phyloP scores from a whole-genome alignment of 2,113 vertebrate genomes.

The Prunella himalayana region DNA sequence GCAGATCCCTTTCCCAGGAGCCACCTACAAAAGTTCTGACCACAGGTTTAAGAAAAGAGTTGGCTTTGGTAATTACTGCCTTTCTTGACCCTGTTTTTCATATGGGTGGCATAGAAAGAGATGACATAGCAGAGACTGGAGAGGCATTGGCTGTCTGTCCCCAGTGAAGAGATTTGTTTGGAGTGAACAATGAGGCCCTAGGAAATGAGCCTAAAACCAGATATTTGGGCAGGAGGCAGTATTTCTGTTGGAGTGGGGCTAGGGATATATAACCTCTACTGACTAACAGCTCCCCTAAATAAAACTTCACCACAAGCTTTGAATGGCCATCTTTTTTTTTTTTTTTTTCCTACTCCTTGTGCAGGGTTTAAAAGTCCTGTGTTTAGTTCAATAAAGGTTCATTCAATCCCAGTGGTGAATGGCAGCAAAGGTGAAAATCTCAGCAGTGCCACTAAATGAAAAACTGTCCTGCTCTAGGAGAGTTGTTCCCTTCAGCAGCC shows the following conservation, averaged over 20 bases:
- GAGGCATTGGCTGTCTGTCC: background rate
- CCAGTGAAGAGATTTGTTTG: background rate
- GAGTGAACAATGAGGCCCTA: background rate
- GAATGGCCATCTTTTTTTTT: background rate
- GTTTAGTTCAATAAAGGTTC: background rate
- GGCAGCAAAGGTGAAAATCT: background rate
- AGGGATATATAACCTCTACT: background rate
- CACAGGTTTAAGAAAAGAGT: background rate
- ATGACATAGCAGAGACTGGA: background rate
- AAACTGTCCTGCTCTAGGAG: background rate
- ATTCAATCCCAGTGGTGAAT: background rate
- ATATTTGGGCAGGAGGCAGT: background rate
- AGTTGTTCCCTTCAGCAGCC: background rate
- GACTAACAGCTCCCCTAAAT: background rate
- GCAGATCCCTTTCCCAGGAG: background rate
- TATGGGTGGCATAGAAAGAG: background rate
- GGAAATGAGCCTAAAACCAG: background rate
- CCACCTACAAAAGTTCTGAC: background rate
- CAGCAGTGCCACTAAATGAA: background rate
- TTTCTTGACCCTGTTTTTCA: background rate
- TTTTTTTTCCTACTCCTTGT: background rate
- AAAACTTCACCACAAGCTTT: background rate
- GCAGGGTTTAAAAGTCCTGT: background rate
- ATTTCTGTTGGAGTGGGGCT: background rate
- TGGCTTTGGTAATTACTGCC: background rate